These are phyloP conservation scores for Galeopsomyia nigrocyanea DNA, from an alignment of 2,888 invertebrate species.

Conservation along the genomic window DNA sequence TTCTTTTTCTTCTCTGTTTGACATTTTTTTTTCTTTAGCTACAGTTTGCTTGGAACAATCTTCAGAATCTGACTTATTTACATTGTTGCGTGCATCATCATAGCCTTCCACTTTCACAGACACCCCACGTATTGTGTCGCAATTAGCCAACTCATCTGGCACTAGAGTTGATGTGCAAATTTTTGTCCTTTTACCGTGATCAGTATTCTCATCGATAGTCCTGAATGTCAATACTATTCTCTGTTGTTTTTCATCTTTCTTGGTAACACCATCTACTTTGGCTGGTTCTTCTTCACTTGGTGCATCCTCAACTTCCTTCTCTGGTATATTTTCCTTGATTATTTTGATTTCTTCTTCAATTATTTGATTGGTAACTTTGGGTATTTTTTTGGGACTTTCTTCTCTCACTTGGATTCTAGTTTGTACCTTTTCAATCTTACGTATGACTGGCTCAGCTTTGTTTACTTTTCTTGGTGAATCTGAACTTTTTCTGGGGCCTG, in stretches of 20 bases:
- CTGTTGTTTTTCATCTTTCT: constrained; percentile 69
- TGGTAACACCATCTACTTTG: constrained; percentile 40
- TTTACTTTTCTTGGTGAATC: constrained; percentile 31
- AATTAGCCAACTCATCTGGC: constrained; percentile 64
- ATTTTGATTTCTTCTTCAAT: constrained; percentile 33
- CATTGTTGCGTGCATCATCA: constrained; percentile 54
- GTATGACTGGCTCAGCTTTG: constrained; percentile 5
- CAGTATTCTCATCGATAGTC: constrained; percentile 69
- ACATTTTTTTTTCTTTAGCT: constrained; percentile 37
- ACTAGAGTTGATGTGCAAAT: constrained; percentile 64
- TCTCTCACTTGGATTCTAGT: constrained; percentile 26
- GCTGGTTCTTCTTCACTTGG: constrained; percentile 3
- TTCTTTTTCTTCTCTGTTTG: constrained; percentile 46
- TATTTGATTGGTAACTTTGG: constrained; percentile 12
- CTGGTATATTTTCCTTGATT: constrained; percentile 38
- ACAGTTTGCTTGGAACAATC: constrained; percentile 58
- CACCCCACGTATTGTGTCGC: constrained; percentile 65
- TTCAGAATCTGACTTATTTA: constrained; percentile 72
- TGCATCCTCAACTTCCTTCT: constrained; percentile 33
- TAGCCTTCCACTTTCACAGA: constrained; percentile 66
- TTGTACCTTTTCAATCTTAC: constrained; percentile 35
- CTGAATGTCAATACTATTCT: constrained; percentile 76
- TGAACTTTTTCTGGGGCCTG: constrained; percentile 41
- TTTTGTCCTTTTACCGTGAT: constrained; percentile 65
- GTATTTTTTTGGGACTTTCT: constrained; percentile 36